These are phyloP conservation scores for Ciconia maguari DNA, from an alignment of 2,113 vertebrate species.

Conservation along the genomic window DNA sequence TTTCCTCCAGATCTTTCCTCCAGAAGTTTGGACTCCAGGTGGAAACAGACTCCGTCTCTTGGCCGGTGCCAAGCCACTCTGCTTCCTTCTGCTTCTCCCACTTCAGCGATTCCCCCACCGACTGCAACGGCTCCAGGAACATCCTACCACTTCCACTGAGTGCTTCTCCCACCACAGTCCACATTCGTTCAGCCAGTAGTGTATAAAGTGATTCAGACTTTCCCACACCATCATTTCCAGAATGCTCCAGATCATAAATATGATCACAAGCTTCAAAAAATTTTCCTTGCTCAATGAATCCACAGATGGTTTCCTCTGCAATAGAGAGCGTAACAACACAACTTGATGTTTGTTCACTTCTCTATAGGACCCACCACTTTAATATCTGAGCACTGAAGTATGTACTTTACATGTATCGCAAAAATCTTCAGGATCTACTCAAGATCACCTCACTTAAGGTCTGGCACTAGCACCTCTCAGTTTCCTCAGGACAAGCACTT, in stretches of 20 bases:
- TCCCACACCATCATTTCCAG: background rate
- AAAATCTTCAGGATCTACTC: background rate
- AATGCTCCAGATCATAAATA: conserved; percentile 1
- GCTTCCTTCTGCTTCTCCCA: conserved; percentile 12
- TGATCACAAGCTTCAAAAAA: conserved; percentile 52
- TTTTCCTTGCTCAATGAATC: conserved; percentile 27
- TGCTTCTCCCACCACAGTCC: background rate
- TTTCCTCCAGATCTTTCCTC: conserved; percentile 43
- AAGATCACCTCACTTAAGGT: background rate
- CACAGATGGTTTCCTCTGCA: conserved; percentile 51
- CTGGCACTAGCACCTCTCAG: background rate
- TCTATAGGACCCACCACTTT: background rate
- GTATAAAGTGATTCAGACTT: conserved; percentile 16
- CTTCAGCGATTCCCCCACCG: background rate
- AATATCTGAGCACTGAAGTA: background rate
- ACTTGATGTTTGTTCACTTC: background rate
- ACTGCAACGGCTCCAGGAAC: background rate
- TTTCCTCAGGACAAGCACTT: background rate
- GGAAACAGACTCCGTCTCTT: background rate
- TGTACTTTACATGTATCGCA: background rate
- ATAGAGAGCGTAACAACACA: background rate
- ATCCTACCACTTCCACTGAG: background rate
- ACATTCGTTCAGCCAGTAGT: conserved; percentile 13
- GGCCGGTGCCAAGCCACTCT: background rate
- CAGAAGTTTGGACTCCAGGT: conserved; percentile 42